A percentile compares a stretch with the other conserved stretches of the same genome.
Evolutionary conservation across 2,113 vertebrate species (phyloP).

Genomic region (Leptosomus discolor): DNA sequence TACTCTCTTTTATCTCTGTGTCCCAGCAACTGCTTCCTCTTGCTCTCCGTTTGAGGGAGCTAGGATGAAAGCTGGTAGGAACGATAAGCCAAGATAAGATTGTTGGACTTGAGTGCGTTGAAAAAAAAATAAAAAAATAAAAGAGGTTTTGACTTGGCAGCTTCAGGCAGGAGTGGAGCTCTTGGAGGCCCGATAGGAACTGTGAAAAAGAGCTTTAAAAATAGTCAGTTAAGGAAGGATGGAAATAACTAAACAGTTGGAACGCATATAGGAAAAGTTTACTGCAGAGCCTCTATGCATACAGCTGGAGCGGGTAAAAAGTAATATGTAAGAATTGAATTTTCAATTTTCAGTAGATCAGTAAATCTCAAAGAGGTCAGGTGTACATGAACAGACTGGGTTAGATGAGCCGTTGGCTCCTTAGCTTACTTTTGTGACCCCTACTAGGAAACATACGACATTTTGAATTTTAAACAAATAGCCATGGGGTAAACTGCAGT

Average conservation of each 20-base stretch:
- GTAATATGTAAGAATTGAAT: fast-evolving
- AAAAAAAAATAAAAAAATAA: not conserved
- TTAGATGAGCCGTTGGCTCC: not conserved
- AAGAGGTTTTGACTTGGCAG: not conserved
- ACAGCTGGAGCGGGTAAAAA: not conserved
- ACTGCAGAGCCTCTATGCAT: not conserved
- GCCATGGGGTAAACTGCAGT: not conserved
- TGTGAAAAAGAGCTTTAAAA: not conserved
- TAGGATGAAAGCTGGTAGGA: constrained; percentile 13
- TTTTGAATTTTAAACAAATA: not conserved
- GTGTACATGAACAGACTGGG: not conserved
- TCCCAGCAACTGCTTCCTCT: constrained; percentile 27
- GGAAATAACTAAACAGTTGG: not conserved
- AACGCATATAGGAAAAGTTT: not conserved
- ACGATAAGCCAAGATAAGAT: constrained; percentile 38
- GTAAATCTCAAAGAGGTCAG: not conserved
- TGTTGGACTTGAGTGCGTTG: not conserved
- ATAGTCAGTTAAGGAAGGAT: not conserved
- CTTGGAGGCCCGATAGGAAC: not conserved
- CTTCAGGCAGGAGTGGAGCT: constrained; percentile 8
- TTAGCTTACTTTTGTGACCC: not conserved
- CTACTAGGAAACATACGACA: not conserved
- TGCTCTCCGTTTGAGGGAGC: not conserved
- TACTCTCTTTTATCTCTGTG: constrained; percentile 37
- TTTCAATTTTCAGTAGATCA: not conserved